phyloP scores from a whole-genome alignment of 2,888 invertebrate genomes.

The Apodemia mormo region DNA sequence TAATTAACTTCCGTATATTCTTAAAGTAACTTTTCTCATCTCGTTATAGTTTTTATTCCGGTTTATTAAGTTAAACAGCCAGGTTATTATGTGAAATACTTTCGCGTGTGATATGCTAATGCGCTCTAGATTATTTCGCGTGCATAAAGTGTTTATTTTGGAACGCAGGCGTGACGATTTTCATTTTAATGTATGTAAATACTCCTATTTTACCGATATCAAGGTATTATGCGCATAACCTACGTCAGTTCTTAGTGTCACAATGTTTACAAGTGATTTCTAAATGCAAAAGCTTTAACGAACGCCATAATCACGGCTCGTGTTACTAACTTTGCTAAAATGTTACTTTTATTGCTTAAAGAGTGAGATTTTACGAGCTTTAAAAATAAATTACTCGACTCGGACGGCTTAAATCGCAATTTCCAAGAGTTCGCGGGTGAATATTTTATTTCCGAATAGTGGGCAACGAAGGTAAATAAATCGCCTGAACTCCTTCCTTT shows the following conservation, averaged over 20 bases:
- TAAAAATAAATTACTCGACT: conserved; percentile 74
- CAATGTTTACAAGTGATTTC: conserved; percentile 67
- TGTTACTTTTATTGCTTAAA: conserved; percentile 76
- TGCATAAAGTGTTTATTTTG: conserved; percentile 64
- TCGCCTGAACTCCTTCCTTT: conserved; percentile 41
- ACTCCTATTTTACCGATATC: conserved; percentile 51
- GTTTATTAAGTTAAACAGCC: conserved; percentile 52
- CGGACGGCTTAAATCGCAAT: conserved; percentile 61
- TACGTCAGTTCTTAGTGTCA: conserved; percentile 64
- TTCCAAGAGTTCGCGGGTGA: conserved; percentile 62
- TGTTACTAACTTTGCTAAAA: conserved; percentile 69
- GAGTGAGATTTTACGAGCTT: conserved; percentile 78
- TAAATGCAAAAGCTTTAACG: conserved; percentile 54
- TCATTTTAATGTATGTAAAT: conserved; percentile 61
- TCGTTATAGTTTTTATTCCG: conserved; percentile 63
- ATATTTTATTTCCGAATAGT: conserved; percentile 66
- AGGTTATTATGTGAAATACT: conserved; percentile 68
- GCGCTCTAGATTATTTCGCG: conserved; percentile 50
- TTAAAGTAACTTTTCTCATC: conserved; percentile 81
- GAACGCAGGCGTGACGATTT: conserved; percentile 52
- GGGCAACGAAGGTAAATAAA: conserved; percentile 59
- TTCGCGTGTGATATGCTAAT: conserved; percentile 69
- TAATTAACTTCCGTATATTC: conserved; percentile 82
- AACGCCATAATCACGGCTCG: conserved; percentile 54
- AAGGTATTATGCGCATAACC: conserved; percentile 48